These are phyloP conservation scores for Cotesia typhae DNA, from an alignment of 1,140 invertebrate genomes.

Conservation along the genomic window DNA sequence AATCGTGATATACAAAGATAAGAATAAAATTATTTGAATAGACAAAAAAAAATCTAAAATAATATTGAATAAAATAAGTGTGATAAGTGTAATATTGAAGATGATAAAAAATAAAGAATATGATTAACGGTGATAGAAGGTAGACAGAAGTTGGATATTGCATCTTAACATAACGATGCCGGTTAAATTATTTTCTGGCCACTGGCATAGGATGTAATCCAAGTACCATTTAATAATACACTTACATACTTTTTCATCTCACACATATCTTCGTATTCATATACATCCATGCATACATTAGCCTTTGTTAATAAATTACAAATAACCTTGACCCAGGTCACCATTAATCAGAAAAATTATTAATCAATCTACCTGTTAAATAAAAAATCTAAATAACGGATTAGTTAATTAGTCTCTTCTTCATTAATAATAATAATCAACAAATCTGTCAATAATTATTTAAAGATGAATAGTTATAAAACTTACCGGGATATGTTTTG, in stretches of 20 bases:
- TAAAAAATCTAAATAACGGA: too few relatives aligned
- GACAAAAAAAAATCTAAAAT: neutral
- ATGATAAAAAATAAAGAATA: neutral
- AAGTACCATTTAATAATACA: slow-evolving; percentile 1
- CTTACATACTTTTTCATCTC: neutral
- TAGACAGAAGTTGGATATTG: neutral
- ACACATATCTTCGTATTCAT: neutral
- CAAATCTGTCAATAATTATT: too few relatives aligned
- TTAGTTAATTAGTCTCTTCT: too few relatives aligned
- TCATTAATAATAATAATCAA: too few relatives aligned
- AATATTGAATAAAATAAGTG: neutral
- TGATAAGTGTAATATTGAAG: neutral
- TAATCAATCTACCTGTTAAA: too few relatives aligned
- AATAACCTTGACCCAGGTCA: too few relatives aligned
- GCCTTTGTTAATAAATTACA: too few relatives aligned
- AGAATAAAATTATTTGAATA: neutral
- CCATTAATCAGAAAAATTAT: too few relatives aligned
- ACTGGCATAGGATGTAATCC: neutral
- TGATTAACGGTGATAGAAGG: slow-evolving; percentile 22
- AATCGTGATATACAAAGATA: too few relatives aligned
- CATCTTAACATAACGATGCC: neutral
- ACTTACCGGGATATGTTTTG: slow-evolving; percentile 14
- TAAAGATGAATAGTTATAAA: neutral
- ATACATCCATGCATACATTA: neutral
- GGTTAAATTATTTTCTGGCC: slow-evolving; percentile 15